A percentile compares a stretch with the other conserved stretches of the same genome.
These are phyloP conservation scores for Perizoma affinitatum DNA, from an alignment of 2,888 invertebrate genomes.

Conservation along the genomic window DNA sequence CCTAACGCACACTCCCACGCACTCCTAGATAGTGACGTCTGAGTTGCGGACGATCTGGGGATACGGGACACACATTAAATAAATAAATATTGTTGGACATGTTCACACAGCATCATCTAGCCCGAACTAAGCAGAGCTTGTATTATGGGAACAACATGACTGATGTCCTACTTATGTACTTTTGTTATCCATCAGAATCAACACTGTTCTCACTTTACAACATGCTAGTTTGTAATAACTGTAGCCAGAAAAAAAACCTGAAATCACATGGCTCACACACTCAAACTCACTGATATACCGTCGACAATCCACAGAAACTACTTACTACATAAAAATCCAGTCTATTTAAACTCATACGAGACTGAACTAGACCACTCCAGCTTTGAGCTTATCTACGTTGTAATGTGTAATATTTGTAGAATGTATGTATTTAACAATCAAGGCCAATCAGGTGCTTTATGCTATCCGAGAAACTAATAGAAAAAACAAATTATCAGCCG, in stretches of 20 bases:
- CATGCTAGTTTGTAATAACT: background rate
- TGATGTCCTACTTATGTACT: too few relatives aligned
- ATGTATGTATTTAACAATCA: slow-evolving; percentile 5
- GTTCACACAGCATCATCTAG: too few relatives aligned
- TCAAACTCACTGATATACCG: too few relatives aligned
- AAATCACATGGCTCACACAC: too few relatives aligned
- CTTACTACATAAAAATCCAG: background rate
- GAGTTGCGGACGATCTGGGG: slow-evolving; percentile 89
- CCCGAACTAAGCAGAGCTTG: too few relatives aligned
- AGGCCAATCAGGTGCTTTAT: background rate
- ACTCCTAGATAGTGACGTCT: slow-evolving; percentile 48
- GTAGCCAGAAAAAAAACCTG: too few relatives aligned
- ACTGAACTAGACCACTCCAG: slow-evolving; percentile 30
- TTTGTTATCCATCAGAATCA: too few relatives aligned
- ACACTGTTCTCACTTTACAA: too few relatives aligned
- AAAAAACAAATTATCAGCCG: slow-evolving; percentile 7
- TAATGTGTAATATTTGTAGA: slow-evolving; percentile 24
- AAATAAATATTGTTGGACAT: too few relatives aligned
- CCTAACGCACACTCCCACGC: slow-evolving; percentile 65
- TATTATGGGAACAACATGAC: too few relatives aligned
- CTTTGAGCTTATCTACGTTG: slow-evolving; percentile 42
- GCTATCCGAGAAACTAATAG: slow-evolving; percentile 9
- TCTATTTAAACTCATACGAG: slow-evolving; percentile 29
- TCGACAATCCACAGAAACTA: too few relatives aligned
- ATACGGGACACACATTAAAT: too few relatives aligned